A percentile compares a stretch with the other conserved stretches of the same genome.
Conservation (phyloP, 2,888 invertebrate species). For the Pyrgus malvae region DNA sequence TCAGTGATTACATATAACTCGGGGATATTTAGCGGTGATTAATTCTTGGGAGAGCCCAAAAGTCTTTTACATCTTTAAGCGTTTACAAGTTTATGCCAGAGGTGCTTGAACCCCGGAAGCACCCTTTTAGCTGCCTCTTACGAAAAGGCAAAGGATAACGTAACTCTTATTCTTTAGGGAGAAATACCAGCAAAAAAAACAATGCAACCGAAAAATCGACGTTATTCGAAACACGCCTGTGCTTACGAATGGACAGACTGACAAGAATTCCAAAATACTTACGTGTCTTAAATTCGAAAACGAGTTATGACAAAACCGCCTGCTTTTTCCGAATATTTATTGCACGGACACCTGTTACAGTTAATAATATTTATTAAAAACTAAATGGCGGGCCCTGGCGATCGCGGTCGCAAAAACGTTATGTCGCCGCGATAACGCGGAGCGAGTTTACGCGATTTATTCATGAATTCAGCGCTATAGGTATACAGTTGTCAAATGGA, state of each 20-base stretch:
- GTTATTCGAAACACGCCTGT: neutral
- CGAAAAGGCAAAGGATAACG: no score
- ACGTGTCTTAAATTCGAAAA: neutral
- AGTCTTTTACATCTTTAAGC: no score
- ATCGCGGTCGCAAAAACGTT: conserved; percentile 55
- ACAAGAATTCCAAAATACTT: neutral
- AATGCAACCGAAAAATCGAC: no score
- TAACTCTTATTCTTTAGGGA: no score
- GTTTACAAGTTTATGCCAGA: no score
- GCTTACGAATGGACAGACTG: neutral
- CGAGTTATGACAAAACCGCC: neutral
- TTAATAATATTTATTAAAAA: conserved; percentile 16
- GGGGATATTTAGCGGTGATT: no score
- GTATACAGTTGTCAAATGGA: neutral
- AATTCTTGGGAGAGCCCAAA: no score
- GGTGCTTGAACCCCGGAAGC: no score
- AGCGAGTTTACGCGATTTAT: conserved; percentile 71
- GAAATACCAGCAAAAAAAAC: no score
- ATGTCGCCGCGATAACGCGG: conserved; percentile 63
- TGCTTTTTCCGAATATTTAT: neutral
- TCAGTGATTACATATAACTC: no score
- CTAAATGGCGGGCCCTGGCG: conserved; percentile 46
- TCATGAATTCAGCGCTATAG: conserved; percentile 58
- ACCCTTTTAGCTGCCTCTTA: no score
- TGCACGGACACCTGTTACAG: conserved; percentile 10